Percentiles rank a stretch among this genome's conserved stretches.
These are phyloP conservation scores for Montifringilla adamsi DNA, from an alignment of 2,113 vertebrate species.

Conservation along the genomic window DNA sequence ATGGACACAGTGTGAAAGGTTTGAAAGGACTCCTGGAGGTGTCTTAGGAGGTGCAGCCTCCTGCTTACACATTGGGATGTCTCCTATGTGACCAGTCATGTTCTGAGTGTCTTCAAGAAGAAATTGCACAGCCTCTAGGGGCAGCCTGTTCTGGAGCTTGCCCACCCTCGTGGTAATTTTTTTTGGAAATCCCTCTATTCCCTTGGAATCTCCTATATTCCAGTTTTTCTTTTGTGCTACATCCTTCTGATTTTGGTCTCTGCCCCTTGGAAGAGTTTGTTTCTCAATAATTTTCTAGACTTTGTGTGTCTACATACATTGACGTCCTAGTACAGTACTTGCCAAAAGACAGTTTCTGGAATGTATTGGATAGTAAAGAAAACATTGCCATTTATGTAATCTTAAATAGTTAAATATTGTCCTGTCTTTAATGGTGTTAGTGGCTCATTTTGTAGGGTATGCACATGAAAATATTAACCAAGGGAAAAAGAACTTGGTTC, in stretches of 20 bases:
- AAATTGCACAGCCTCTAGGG: background rate
- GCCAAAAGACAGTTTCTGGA: background rate
- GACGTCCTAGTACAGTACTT: background rate
- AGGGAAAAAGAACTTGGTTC: background rate
- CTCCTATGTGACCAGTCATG: background rate
- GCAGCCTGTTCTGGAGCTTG: background rate
- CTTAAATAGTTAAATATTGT: background rate
- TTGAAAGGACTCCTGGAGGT: background rate
- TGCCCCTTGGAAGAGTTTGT: background rate
- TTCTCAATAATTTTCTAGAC: background rate
- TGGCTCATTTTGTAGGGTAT: background rate
- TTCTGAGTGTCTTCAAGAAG: background rate
- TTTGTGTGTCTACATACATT: accelerated
- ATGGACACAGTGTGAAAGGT: background rate
- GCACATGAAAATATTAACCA: background rate
- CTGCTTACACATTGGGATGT: background rate
- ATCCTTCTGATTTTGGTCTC: background rate
- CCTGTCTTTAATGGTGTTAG: background rate
- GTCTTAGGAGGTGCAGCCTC: background rate
- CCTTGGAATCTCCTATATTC: background rate
- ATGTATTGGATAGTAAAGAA: background rate
- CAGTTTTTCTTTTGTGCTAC: background rate
- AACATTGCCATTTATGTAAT: background rate
- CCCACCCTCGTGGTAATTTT: background rate
- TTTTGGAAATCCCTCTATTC: background rate